Evolutionary conservation across 1,140 invertebrate species (phyloP).

Genomic region (Drosophila sucinea): DNA sequence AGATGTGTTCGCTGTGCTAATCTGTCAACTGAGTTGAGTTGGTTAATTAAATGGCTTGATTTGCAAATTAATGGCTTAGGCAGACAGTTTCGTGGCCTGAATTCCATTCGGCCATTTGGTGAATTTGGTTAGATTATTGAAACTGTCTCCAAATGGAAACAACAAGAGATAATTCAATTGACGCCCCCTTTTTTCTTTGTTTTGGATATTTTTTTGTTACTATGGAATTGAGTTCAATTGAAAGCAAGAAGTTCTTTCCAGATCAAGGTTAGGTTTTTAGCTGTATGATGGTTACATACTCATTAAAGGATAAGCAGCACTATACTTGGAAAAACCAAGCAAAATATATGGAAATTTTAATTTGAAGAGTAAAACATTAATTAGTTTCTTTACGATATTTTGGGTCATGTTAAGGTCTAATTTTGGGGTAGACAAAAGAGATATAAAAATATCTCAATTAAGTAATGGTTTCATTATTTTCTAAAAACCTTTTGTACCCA

Average conservation of each 20-base stretch:
- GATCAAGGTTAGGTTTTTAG: constrained; percentile 36
- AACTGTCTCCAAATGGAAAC: constrained; percentile 13
- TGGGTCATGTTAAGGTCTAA: no score
- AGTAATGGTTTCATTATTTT: no score
- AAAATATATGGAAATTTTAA: no score
- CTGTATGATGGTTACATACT: no score
- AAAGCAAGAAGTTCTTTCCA: constrained; percentile 14
- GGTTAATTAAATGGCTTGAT: constrained; percentile 69
- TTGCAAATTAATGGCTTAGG: constrained; percentile 71
- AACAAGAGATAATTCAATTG: constrained; percentile 45
- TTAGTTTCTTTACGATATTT: no score
- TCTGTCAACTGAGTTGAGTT: constrained; percentile 60
- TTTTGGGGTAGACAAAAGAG: no score
- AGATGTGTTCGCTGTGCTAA: constrained; percentile 51
- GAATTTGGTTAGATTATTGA: constrained; percentile 21
- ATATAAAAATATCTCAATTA: no score
- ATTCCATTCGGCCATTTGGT: constrained; percentile 47
- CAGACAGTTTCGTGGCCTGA: constrained; percentile 31
- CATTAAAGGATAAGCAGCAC: no score
- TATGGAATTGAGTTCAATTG: constrained; percentile 34
- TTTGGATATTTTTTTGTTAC: neutral
- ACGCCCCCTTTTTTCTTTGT: constrained; percentile 58
- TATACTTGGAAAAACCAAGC: no score
- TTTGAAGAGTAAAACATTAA: no score
- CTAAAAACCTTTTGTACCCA: no score